Percentiles rank a stretch among this genome's conserved stretches.
These are phyloP conservation scores for Phrynosoma blainvillii DNA, from an alignment of 2,113 vertebrate species.

Conservation along the genomic window DNA sequence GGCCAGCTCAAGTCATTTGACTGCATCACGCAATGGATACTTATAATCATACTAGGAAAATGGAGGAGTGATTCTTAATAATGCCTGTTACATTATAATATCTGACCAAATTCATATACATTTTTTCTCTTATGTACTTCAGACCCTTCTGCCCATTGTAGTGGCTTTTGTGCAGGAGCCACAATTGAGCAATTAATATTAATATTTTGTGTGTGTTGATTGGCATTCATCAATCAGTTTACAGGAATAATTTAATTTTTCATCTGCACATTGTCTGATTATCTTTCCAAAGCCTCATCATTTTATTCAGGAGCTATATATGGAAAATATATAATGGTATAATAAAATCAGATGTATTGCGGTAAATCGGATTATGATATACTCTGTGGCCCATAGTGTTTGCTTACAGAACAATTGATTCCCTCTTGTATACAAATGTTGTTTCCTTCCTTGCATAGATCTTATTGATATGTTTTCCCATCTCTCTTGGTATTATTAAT, in stretches of 20 bases:
- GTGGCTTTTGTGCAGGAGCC: background rate
- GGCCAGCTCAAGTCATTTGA: too few relatives aligned
- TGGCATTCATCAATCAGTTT: background rate
- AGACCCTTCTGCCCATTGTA: background rate
- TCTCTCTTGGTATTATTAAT: conserved; percentile 58
- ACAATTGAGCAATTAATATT: background rate
- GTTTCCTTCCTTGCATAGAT: conserved; percentile 41
- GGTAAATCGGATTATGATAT: conserved; percentile 48
- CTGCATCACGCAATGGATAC: too few relatives aligned
- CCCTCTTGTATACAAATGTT: conserved; percentile 56
- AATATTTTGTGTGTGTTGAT: background rate
- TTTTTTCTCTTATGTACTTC: background rate
- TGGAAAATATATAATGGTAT: background rate
- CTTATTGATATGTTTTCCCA: conserved; percentile 45
- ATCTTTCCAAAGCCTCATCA: conserved; percentile 45
- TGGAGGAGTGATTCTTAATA: background rate
- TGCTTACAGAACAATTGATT: conserved; percentile 62
- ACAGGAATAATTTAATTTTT: background rate
- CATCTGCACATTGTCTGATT: background rate
- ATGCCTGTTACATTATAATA: background rate
- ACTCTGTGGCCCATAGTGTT: conserved; percentile 27
- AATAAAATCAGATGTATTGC: background rate
- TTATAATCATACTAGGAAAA: background rate
- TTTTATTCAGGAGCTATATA: background rate
- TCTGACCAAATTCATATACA: background rate